Evolutionary conservation across 2,888 invertebrate genomes (phyloP).

Genomic region (Eledona agricola): DNA sequence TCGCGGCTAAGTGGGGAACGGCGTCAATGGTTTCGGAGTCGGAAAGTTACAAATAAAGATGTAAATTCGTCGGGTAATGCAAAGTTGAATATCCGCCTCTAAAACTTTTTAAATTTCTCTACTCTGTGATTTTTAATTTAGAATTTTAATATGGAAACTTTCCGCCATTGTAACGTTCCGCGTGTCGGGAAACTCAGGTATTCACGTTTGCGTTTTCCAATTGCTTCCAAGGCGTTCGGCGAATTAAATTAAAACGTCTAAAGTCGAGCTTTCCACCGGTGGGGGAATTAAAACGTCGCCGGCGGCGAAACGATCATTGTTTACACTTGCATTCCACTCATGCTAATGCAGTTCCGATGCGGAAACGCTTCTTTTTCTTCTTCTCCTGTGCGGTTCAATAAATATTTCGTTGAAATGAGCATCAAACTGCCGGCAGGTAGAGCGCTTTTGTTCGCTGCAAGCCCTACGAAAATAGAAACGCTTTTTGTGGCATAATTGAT

Average conservation of each 20-base stretch:
- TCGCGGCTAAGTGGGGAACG: slow-evolving; percentile 9
- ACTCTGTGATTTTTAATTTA: slow-evolving; percentile 37
- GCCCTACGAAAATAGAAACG: slow-evolving; percentile 12
- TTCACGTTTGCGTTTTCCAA: slow-evolving; percentile 23
- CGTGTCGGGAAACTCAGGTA: slow-evolving; percentile 23
- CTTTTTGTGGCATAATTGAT: slow-evolving; percentile 23
- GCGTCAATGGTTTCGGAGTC: slow-evolving; percentile 16
- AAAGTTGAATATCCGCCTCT: slow-evolving; percentile 22
- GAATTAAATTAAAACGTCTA: slow-evolving; percentile 23
- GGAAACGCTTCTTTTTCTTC: neutral
- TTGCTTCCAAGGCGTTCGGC: slow-evolving; percentile 14
- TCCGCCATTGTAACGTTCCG: slow-evolving; percentile 34
- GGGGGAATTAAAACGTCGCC: too few relatives aligned
- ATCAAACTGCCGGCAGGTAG: slow-evolving; percentile 18
- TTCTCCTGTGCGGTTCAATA: neutral
- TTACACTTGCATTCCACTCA: slow-evolving; percentile 1
- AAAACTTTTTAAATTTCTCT: slow-evolving; percentile 35
- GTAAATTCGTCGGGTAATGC: slow-evolving; percentile 31
- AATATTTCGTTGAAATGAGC: slow-evolving; percentile 23
- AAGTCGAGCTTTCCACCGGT: too few relatives aligned
- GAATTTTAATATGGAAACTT: slow-evolving; percentile 37
- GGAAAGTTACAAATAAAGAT: slow-evolving; percentile 32
- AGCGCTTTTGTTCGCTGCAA: slow-evolving; percentile 9
- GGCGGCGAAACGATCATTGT: too few relatives aligned
- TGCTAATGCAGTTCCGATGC: slow-evolving; percentile 1